Evolutionary conservation across 2,113 vertebrate genomes (phyloP).

Genomic region (Melanerpes formicivorus): DNA sequence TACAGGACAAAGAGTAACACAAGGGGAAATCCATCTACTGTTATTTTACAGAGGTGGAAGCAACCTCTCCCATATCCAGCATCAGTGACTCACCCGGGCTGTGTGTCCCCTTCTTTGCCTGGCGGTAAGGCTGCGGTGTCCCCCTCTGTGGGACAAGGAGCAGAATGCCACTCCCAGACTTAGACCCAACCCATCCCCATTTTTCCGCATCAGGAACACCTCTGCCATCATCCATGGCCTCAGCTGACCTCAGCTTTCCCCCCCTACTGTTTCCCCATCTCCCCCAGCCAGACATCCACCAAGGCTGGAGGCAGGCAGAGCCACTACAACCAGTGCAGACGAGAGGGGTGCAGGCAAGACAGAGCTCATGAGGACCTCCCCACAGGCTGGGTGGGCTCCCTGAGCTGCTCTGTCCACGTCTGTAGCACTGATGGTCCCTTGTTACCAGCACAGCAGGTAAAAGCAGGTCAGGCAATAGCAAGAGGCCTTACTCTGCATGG

Average conservation of each 20-base stretch:
- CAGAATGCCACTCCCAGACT: not conserved
- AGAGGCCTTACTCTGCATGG: not conserved
- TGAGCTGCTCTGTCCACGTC: not conserved
- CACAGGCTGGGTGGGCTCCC: not conserved
- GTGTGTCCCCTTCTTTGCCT: not conserved
- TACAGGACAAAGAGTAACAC: not conserved
- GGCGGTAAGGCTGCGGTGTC: too few relatives aligned
- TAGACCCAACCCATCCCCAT: rapidly evolving
- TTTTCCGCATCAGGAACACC: not conserved
- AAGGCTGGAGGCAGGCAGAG: not conserved
- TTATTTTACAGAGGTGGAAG: too few relatives aligned
- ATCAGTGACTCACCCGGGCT: not conserved
- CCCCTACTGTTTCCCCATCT: not conserved
- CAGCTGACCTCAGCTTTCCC: not conserved
- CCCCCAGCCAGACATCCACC: not conserved
- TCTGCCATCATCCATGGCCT: not conserved
- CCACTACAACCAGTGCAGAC: rapidly evolving
- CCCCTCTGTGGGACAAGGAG: rapidly evolving
- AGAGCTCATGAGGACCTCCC: not conserved
- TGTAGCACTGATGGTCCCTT: not conserved
- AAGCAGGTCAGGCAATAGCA: rapidly evolving
- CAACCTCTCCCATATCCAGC: not conserved
- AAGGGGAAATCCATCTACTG: not conserved
- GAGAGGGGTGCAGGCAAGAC: not conserved
- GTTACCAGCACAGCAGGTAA: not conserved